Evolutionary conservation across 2,888 invertebrate genomes (phyloP), one percentile per base, ranked within the genome.

Genomic region (Dichetophora obliterata): DNA sequence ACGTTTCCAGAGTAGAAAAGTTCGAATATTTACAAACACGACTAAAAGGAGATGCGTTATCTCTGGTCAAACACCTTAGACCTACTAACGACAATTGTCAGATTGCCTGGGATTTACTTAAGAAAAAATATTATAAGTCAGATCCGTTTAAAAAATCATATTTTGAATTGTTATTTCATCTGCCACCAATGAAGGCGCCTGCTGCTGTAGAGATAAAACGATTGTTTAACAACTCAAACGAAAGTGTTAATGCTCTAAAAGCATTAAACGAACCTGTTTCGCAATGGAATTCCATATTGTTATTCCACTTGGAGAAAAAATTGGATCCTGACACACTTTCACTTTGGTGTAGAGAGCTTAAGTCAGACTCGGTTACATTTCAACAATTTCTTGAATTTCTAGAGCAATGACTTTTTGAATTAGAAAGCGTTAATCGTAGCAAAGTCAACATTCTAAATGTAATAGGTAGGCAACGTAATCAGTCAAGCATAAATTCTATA

Each of bases 21-120:
- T 59, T 78, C 2, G 80, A 80, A 50, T 78, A 80, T 63, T 37
- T 77, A 24, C 78, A 77, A 24, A 77, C 74, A n/a, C 78, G 75
- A 37, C 57, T 77, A 31, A 80, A 75, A 6, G 78, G 76, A n/a
- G n/a, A n/a, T n/a, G n/a, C 16, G 80, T 68, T 76, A 3, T 74
- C 76, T 16, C 16, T 78, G 3, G 70, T 80, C 1, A 80, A 80
- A 52, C 79, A 79, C 66, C 27, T 80, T 5, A 70, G 68, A 48
- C 77, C 75, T 22, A 77, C 79, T 8, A 79, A 77, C 24, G 75
- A 50, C 1, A 79, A 80, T 31, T 79, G 79, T 48, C 31, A 75
- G 8, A 54, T 78, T 31, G 79, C 77, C 5, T 79, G 77, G 75
- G 22, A 75, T 31, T n/a, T 79, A 9, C 19, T 77, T 1, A 70